Evolutionary conservation across 2,888 invertebrate species (phyloP).

Genomic region (Andrena dorsata): DNA sequence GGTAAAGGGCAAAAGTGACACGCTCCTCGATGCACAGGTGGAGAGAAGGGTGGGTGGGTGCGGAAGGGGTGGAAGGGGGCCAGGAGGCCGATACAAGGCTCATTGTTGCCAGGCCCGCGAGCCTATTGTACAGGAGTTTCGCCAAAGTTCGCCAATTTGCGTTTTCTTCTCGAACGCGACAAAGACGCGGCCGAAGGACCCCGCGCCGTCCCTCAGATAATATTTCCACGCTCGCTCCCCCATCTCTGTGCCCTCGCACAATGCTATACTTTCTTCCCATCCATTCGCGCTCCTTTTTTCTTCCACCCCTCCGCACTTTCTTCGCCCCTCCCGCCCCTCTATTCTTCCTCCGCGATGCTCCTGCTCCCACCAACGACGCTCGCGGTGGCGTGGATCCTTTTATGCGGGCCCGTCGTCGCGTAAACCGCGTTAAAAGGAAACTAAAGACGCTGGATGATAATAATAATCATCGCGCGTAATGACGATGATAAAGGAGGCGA

Average conservation of each 20-base stretch:
- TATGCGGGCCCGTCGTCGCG: conserved; percentile 51
- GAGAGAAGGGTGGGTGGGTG: not conserved
- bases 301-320: not conserved
- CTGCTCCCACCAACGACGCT: conserved; percentile 9
- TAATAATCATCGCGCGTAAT: conserved; percentile 56
- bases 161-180: conserved; percentile 59
- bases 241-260: not conserved
- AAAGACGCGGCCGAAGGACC: conserved; percentile 41
- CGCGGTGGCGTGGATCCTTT: conserved; percentile 46
- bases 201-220: conserved; percentile 38
- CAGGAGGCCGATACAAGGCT: conserved; percentile 59
- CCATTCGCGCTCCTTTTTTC: not conserved
- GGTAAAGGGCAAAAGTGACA: conserved; percentile 45
- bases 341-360: conserved; percentile 26
- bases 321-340: not conserved
- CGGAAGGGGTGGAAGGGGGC: not conserved
- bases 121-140: conserved; percentile 65
- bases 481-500: conserved; percentile 54
- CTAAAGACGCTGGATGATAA: conserved; percentile 45
- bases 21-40: conserved; percentile 32
- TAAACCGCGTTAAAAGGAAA: conserved; percentile 50
- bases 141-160: conserved; percentile 72
- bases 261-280: conserved; percentile 16
- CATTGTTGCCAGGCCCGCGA: conserved; percentile 59
- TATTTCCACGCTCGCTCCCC: conserved; percentile 42